Conservation (phyloP, 2,797 vertebrate species). For the Premnoplex brunnescens region DNA sequence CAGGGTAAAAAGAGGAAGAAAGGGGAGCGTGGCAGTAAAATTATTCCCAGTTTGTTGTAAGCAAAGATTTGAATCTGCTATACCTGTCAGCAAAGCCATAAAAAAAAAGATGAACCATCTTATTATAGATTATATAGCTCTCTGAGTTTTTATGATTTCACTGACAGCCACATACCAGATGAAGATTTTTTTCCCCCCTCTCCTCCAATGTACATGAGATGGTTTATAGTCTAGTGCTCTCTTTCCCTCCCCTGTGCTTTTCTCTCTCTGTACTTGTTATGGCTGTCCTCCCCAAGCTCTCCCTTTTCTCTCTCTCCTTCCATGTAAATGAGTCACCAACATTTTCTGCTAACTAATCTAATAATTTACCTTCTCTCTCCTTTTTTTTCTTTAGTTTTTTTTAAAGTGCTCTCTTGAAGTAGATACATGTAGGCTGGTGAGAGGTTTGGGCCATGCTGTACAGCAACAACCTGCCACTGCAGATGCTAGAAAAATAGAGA, state of each 20-base stretch:
- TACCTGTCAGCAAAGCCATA: constrained; percentile 32
- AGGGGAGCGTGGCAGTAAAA: not conserved
- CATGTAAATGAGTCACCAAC: not conserved
- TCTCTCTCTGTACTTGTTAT: not conserved
- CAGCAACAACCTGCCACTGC: not conserved
- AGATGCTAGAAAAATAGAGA: not conserved
- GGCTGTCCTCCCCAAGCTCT: not conserved
- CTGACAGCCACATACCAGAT: not conserved
- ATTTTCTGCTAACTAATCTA: not conserved
- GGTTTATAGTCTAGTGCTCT: not conserved
- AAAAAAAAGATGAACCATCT: constrained; percentile 19
- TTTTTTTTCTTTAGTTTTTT: not conserved
- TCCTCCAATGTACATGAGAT: not conserved
- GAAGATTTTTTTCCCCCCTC: not conserved
- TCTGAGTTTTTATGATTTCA: constrained; percentile 22
- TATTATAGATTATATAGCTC: constrained; percentile 13
- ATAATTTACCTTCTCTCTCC: not conserved
- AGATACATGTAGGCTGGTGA: not conserved
- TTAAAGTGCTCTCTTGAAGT: not conserved
- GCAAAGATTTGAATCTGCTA: constrained; percentile 9
- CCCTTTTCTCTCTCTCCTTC: not conserved
- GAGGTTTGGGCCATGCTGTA: not conserved
- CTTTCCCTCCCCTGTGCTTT: not conserved
- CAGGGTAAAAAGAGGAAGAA: not conserved
- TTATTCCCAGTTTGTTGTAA: not conserved